Conservation (phyloP, 1,140 invertebrate genomes). For the Danaus plexippus region DNA sequence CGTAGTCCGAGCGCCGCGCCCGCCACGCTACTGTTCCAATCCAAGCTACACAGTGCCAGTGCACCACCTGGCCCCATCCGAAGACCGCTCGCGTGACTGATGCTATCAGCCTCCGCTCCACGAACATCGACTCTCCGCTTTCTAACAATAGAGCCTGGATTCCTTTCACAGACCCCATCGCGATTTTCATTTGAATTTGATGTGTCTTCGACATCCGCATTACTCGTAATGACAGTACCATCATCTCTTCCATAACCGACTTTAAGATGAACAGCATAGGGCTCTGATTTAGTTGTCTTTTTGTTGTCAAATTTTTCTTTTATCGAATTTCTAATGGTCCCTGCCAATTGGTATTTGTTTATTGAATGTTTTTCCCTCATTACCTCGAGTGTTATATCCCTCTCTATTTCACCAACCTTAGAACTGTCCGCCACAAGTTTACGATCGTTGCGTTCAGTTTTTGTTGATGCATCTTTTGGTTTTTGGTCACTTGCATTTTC, state of each 20-base stretch:
- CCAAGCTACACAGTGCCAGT: slow-evolving; percentile 59
- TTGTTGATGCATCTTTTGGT: slow-evolving; percentile 28
- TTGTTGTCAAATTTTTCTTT: slow-evolving; percentile 50
- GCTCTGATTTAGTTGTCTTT: slow-evolving; percentile 22
- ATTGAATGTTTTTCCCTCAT: slow-evolving; percentile 53
- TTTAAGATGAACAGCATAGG: slow-evolving; percentile 33
- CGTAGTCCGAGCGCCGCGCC: slow-evolving; percentile 52
- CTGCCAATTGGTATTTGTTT: slow-evolving; percentile 47
- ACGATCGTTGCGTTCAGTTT: slow-evolving; percentile 13
- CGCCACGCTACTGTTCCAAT: slow-evolving; percentile 55
- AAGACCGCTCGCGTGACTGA: slow-evolving; percentile 58
- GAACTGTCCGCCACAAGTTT: background rate
- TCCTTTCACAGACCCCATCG: slow-evolving; percentile 19
- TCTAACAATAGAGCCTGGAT: slow-evolving; percentile 26
- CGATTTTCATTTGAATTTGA: slow-evolving; percentile 60
- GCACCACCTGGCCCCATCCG: slow-evolving; percentile 61
- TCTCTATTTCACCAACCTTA: slow-evolving; percentile 22
- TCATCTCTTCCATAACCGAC: slow-evolving; percentile 38
- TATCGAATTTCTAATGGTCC: slow-evolving; percentile 59
- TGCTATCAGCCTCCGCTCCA: slow-evolving; percentile 30
- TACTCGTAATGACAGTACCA: slow-evolving; percentile 42
- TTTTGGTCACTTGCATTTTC: slow-evolving; percentile 13
- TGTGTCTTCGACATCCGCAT: slow-evolving; percentile 61
- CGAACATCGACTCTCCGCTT: slow-evolving; percentile 31
- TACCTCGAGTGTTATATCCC: slow-evolving; percentile 45